Evolutionary conservation across 2,888 invertebrate genomes (phyloP), one percentile per base, ranked within the genome.

Genomic region (Eristalis intricaria): DNA sequence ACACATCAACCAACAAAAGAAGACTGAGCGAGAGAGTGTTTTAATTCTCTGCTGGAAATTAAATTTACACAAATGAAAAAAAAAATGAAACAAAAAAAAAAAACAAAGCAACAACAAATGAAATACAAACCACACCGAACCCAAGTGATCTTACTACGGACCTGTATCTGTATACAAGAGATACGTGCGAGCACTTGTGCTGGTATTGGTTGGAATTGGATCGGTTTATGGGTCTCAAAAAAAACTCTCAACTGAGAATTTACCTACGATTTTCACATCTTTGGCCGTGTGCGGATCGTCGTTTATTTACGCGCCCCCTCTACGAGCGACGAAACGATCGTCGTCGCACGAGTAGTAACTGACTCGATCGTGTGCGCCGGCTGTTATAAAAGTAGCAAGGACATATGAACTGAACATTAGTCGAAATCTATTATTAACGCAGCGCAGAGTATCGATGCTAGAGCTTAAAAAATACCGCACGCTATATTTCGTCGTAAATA

Each of bases 331-430:
- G 74, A 86, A 32, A 50, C 84, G 78, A 82, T 89, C 77, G 68
- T 89, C 79, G 68, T 86, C 74, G 85, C 43, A 81, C 88, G 89
- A 88, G 77, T 84, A 81, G 82, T 83, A 89, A 89, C 89, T 89
- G 81, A 79, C 73, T 77, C 73, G 84, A 85, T 88, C 84, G 88
- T 88, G 79, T 77, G 82, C 91, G 90, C 90, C 92, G 91, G 90
- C 89, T 91, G 91, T 92, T 93, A 93, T 93, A 93, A 93, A 93
- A 93, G 93, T 92, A 90, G 93, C 93, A 93, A 93, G 93, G 93
- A 93, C 92, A 93, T 93, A 92, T 91, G 91, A 90, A 91, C 91
- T 91, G 91, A 91, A 91, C 92, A 92, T 92, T 93, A 93, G 93
- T 93, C 91, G 93, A 92, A 92, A 93, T 92, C 92, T 93, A 92